Evolutionary conservation across 1,140 invertebrate genomes (phyloP), one percentile per base, ranked within the genome.

Genomic region (Drosophila punjabiensis): DNA sequence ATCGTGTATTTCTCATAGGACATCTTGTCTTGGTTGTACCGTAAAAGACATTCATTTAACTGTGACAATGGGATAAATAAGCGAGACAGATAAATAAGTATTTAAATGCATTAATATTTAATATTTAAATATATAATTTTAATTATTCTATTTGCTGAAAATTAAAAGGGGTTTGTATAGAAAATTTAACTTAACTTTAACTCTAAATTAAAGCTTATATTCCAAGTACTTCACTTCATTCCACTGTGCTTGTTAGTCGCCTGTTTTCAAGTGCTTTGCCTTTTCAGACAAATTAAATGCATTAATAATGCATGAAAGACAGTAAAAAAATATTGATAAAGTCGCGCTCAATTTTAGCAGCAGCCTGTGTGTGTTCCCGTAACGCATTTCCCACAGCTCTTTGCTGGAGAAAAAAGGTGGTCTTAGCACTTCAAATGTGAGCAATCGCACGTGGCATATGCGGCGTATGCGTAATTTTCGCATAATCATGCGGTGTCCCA

Each of bases 261-360:
- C 33, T 48, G 66, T 52, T 41, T 64, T 81, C 24, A 61, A 66
- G 59, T 47, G 76, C 65, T 75, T 53, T 45, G 61, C 85, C 75
- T 80, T 86, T 85, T 74, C 68, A 90, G 71, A 71, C 82, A 89
- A 89, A 89, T 89, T 85, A 89, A 89, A 80, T 86, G 85, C 86
- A 63, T 89, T 79, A 89, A 90, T 89, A 90, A 90, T 89, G 81
- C 85, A 90, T 61, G 67, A 68, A 69, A 61, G 61, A 59, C 67
- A 67, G 69, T 71, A 81, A 58, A 78, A 76, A 79, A 87, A 82
- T 63, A 86, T 86, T 86, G 83, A 86, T 86, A 82, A 87, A 87
- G 79, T 65, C 73, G 66, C 65, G 53, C 48, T 73, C 61, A 48
- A 62, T 78, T 74, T 50, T 66, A 50, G 45, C 73, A 68, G 56